Evolutionary conservation across 2,888 invertebrate species (phyloP).

Genomic region (Branchipolynoe longqiensis): DNA sequence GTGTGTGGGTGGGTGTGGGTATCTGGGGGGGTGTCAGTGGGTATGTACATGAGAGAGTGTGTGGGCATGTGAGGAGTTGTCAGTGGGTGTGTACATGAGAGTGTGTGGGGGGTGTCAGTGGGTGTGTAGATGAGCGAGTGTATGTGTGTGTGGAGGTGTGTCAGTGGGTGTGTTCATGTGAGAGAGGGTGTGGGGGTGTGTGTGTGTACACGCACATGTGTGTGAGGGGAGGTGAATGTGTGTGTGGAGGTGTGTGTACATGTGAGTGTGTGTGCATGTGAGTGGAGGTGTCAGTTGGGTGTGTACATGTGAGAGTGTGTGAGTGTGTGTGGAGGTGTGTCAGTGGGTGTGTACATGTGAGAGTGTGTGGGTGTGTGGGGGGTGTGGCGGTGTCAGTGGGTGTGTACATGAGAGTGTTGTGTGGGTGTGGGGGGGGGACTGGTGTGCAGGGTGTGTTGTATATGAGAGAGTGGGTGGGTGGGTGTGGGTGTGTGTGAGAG

Average conservation of each 20-base stretch:
- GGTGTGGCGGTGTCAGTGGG: not conserved
- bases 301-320: not conserved
- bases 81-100: not conserved
- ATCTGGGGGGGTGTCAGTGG: not conserved
- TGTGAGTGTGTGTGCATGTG: no score
- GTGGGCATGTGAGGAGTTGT: not conserved
- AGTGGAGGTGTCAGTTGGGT: no score
- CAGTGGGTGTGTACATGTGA: not conserved
- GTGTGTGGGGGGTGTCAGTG: not conserved
- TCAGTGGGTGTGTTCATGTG: not conserved
- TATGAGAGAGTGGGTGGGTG: not conserved
- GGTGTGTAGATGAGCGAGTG: not conserved
- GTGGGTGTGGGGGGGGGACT: not conserved
- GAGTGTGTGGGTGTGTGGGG: not conserved
- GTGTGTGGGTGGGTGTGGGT: not conserved
- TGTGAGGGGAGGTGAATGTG: no score
- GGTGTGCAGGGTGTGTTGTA: not conserved
- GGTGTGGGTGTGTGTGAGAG: not conserved
- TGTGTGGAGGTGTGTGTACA: no score
- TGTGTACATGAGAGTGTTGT: not conserved
- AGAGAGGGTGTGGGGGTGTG: not conserved
- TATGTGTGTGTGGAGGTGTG: not conserved
- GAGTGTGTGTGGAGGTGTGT: not conserved
- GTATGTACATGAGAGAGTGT: not conserved
- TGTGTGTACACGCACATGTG: no score